Conservation (phyloP, 2,113 vertebrate species). For the Hippoglossus stenolepis region DNA sequence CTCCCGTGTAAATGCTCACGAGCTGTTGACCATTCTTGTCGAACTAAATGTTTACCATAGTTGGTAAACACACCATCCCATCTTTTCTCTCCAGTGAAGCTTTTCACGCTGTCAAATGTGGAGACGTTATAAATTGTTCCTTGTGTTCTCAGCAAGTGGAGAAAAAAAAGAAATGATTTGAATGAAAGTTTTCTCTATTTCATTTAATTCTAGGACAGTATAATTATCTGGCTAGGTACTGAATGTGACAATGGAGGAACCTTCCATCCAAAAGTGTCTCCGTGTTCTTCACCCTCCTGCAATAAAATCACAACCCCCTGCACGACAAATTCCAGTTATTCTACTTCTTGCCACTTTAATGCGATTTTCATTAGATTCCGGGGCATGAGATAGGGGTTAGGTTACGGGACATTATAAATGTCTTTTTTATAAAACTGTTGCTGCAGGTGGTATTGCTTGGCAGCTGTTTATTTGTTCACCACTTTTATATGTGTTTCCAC, state of each 20-base stretch:
- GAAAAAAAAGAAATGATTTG: background rate
- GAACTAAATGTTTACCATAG: conserved; percentile 63
- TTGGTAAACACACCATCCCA: conserved; percentile 63
- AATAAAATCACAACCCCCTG: conserved; percentile 47
- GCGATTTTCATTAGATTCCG: conserved; percentile 63
- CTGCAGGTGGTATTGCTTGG: conserved; percentile 53
- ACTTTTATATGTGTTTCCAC: conserved; percentile 35
- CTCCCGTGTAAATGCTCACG: conserved; percentile 60
- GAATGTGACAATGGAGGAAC: conserved; percentile 6
- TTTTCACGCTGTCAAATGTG: conserved; percentile 45
- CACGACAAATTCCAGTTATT: conserved; percentile 62
- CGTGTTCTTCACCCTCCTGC: conserved; percentile 38
- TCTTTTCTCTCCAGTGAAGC: conserved; percentile 53
- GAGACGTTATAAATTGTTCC: conserved; percentile 38
- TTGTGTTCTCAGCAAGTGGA: conserved; percentile 23
- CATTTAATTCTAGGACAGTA: conserved; percentile 30
- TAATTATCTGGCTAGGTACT: conserved; percentile 27
- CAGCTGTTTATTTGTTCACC: conserved; percentile 54
- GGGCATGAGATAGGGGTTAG: conserved; percentile 49
- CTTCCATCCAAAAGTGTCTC: conserved; percentile 24
- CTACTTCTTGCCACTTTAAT: conserved; percentile 62
- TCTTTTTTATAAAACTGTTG: conserved; percentile 62
- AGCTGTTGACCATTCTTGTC: conserved; percentile 60
- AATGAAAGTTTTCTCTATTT: conserved; percentile 25
- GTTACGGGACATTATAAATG: conserved; percentile 61